Conservation (phyloP, 2,888 invertebrate genomes). For the Drosophila setosimentum region DNA sequence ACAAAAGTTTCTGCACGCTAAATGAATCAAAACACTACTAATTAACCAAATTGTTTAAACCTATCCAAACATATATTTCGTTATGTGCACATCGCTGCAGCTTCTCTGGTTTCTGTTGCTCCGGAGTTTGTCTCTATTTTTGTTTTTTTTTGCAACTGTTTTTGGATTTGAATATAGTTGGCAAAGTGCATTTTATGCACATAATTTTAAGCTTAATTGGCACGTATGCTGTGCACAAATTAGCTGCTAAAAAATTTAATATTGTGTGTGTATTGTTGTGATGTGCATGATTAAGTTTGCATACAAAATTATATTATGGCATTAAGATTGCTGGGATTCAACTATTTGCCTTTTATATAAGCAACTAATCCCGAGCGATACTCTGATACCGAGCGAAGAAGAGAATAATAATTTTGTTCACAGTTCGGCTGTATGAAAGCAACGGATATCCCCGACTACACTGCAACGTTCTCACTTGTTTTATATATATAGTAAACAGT, state of each 20-base stretch:
- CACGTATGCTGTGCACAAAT: constrained; percentile 10
- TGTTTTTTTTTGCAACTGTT: constrained; percentile 6
- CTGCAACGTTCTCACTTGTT: background rate
- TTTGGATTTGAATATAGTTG: constrained; percentile 4
- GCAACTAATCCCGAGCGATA: background rate
- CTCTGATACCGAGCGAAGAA: background rate
- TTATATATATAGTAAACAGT: no score
- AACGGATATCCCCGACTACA: no score
- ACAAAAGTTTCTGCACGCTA: constrained; percentile 7
- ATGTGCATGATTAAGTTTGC: background rate
- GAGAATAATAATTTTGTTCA: background rate
- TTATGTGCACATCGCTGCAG: constrained; percentile 37
- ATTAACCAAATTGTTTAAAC: constrained; percentile 75
- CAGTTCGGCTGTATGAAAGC: background rate
- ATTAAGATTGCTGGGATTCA: background rate
- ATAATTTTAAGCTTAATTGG: constrained; percentile 52
- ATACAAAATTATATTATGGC: background rate
- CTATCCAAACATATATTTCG: constrained; percentile 73
- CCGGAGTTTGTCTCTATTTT: no score
- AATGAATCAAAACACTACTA: constrained; percentile 60
- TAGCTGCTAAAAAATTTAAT: background rate
- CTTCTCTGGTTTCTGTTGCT: constrained; percentile 14
- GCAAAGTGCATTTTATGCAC: constrained; percentile 28
- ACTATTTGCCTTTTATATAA: background rate
- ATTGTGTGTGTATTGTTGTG: background rate